Conservation (phyloP, 2,797 vertebrate species). For the Sphenodon punctatus region DNA sequence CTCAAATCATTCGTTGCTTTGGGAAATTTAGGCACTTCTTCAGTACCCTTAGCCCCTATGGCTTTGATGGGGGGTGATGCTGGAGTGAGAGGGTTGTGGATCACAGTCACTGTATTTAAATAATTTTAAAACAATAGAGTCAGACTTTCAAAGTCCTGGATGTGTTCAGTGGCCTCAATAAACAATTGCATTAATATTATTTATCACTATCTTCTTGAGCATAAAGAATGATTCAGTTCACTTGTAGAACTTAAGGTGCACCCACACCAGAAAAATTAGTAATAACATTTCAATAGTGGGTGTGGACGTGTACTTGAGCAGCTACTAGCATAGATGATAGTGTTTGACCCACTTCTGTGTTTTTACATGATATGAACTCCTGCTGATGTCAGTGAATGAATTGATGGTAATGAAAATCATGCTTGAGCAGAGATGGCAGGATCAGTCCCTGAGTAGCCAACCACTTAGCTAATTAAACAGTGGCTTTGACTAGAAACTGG, state of each 20-base stretch:
- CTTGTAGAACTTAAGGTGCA: neutral
- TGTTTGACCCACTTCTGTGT: neutral
- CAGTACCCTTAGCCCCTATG: fast-evolving
- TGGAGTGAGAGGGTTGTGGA: too few relatives aligned
- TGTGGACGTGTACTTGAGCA: neutral
- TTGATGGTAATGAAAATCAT: neutral
- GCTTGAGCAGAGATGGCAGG: neutral
- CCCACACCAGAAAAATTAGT: neutral
- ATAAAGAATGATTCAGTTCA: neutral
- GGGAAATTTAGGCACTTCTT: fast-evolving
- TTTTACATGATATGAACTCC: neutral
- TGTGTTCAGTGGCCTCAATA: neutral
- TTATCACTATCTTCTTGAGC: neutral
- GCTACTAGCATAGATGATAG: neutral
- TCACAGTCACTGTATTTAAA: fast-evolving
- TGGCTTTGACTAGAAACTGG: neutral
- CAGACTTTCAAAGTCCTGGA: neutral
- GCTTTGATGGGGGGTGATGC: too few relatives aligned
- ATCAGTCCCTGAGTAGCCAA: neutral
- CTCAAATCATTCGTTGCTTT: neutral
- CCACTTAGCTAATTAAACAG: neutral
- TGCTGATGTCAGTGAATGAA: neutral
- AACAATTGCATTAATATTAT: neutral
- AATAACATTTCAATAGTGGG: neutral
- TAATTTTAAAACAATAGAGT: too few relatives aligned